These are phyloP conservation scores for Phrynocephalus vlangalii DNA, from an alignment of 2,797 vertebrate species.

Conservation along the genomic window DNA sequence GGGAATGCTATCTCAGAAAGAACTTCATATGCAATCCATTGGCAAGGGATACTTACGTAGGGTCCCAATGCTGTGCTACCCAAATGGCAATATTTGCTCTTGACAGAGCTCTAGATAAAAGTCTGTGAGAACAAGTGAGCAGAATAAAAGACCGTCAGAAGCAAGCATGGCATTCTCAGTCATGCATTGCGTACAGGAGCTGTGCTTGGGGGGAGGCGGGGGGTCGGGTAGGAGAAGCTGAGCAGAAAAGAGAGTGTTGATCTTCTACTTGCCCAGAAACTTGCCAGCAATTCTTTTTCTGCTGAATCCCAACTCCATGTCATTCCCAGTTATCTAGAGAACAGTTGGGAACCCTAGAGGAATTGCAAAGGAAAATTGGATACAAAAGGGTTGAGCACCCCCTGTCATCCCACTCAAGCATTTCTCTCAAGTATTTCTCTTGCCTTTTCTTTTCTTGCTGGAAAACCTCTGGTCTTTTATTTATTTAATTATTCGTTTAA, in stretches of 20 bases:
- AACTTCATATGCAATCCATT: not conserved
- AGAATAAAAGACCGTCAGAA: not conserved
- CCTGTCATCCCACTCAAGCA: not conserved
- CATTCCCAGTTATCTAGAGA: not conserved
- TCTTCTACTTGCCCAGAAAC: not conserved
- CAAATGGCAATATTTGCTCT: not conserved
- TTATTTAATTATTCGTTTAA: no score
- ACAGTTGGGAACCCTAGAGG: not conserved
- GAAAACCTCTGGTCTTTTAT: not conserved
- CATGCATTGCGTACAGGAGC: no score
- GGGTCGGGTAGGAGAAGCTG: not conserved
- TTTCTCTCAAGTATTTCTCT: not conserved
- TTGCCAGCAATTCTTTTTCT: not conserved
- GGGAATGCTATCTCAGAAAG: not conserved
- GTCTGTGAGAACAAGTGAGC: not conserved
- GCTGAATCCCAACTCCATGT: not conserved
- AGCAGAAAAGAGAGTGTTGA: not conserved
- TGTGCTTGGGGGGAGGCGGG: no score
- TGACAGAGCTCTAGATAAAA: not conserved
- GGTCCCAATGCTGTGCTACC: not conserved
- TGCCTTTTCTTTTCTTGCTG: no score
- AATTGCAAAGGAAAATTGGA: not conserved
- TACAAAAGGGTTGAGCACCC: not conserved
- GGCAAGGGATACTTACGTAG: not conserved
- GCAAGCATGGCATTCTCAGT: not conserved